Percentiles rank a stretch among this genome's conserved stretches.
These are phyloP conservation scores for Spilarctia lutea DNA, from an alignment of 2,888 invertebrate genomes.

Conservation along the genomic window DNA sequence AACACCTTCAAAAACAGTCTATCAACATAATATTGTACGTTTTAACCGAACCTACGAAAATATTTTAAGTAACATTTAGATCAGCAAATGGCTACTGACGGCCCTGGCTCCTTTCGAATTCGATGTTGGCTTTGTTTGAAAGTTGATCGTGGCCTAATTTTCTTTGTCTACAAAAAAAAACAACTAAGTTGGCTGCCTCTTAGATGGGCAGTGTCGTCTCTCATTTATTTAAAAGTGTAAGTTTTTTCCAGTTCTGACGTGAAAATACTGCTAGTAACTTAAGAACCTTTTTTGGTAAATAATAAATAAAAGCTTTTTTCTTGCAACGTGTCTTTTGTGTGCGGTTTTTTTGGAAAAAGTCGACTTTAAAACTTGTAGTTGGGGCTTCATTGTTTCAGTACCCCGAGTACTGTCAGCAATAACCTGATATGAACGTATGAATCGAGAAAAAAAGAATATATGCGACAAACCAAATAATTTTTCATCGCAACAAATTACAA, in stretches of 20 bases:
- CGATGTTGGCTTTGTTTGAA: slow-evolving; percentile 51
- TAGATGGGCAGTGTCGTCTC: slow-evolving; percentile 31
- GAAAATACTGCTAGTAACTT: not conserved
- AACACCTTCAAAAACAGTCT: not conserved
- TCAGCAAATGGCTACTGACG: slow-evolving; percentile 26
- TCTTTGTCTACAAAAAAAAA: slow-evolving; percentile 49
- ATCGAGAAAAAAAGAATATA: not conserved
- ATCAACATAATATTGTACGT: not conserved
- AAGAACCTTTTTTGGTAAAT: not conserved
- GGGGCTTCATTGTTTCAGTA: not conserved
- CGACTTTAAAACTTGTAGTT: not conserved
- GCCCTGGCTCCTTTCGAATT: slow-evolving; percentile 43
- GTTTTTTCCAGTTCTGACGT: not conserved
- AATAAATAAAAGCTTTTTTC: not conserved
- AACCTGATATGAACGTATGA: not conserved
- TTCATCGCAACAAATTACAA: not conserved
- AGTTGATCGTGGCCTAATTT: slow-evolving; percentile 57
- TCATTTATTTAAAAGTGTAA: slow-evolving; percentile 35
- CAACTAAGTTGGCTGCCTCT: slow-evolving; percentile 45
- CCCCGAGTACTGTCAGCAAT: not conserved
- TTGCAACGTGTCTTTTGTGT: not conserved
- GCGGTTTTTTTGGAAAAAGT: not conserved
- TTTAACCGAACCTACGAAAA: slow-evolving; percentile 11
- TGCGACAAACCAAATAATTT: not conserved
- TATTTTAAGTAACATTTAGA: slow-evolving; percentile 23